Conservation (phyloP, 2,888 invertebrate species). For the Pomacea canaliculata region DNA sequence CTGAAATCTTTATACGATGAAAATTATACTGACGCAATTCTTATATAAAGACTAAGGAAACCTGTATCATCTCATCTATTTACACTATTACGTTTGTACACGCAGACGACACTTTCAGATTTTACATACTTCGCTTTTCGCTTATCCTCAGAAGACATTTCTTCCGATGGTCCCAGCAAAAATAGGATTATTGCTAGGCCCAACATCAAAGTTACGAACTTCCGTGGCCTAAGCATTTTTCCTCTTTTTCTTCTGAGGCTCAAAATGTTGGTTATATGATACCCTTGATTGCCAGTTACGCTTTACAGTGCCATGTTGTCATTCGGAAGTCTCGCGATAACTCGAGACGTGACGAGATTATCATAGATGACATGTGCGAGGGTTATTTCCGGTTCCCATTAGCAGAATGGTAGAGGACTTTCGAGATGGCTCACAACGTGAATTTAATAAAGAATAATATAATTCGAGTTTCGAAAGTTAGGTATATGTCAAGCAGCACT, state of each 20-base stretch:
- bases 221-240: conserved; percentile 13
- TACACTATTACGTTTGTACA: neutral
- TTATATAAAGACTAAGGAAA: no score
- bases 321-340: conserved; percentile 29
- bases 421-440: conserved; percentile 29
- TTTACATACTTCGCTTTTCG: conserved; percentile 46
- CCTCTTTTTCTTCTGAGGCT: conserved; percentile 9
- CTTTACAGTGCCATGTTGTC: conserved; percentile 38
- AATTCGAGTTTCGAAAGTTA: conserved; percentile 20
- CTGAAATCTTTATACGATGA: no score
- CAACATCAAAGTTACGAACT: conserved; percentile 29
- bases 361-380: neutral
- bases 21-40: no score
- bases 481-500: conserved; percentile 18
- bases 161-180: conserved; percentile 36
- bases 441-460: conserved; percentile 29
- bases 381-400: conserved; percentile 20
- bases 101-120: neutral
- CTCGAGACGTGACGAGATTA: conserved; percentile 6
- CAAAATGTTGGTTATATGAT: neutral
- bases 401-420: conserved; percentile 3
- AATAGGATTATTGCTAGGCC: conserved; percentile 39
- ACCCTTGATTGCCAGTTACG: conserved; percentile 9
- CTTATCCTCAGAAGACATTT: conserved; percentile 51
- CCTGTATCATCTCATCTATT: no score